Percentiles rank a stretch among this genome's conserved stretches.
phyloP scores from a whole-genome alignment of 2,797 vertebrate genomes.

The Hemitrygon akajei region DNA sequence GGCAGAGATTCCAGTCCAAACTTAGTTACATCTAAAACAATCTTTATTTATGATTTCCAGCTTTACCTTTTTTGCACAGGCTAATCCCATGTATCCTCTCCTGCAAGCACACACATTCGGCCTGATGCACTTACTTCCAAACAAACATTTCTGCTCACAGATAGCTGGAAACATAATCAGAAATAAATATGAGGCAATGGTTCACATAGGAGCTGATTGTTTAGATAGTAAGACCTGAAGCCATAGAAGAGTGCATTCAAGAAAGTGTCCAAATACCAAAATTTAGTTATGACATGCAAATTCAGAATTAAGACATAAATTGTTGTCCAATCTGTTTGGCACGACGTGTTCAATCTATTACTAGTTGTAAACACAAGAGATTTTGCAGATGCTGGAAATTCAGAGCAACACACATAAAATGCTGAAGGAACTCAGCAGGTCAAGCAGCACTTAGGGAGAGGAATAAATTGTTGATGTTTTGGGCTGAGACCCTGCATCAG shows the following conservation, averaged over 20 bases:
- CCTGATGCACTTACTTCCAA: constrained; percentile 55
- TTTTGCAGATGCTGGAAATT: no score
- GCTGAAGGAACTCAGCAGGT: no score
- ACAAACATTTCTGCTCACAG: constrained; percentile 58
- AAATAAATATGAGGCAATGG: neutral
- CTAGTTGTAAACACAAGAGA: no score
- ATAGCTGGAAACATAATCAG: constrained; percentile 47
- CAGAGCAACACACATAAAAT: no score
- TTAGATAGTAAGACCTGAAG: neutral
- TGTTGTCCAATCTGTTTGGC: neutral
- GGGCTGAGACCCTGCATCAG: no score
- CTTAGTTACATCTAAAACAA: neutral
- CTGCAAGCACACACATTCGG: constrained; percentile 62
- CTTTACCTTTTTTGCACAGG: constrained; percentile 56
- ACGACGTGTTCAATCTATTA: neutral
- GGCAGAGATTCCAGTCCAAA: neutral
- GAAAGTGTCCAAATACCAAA: neutral
- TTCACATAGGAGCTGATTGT: neutral
- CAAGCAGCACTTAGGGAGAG: no score
- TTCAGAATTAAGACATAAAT: neutral
- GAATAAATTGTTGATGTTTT: no score
- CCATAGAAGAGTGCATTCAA: neutral
- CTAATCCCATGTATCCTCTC: constrained; percentile 48
- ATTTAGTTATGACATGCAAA: neutral
- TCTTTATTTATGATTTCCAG: neutral